phyloP scores from a whole-genome alignment of 2,797 vertebrate species.

The Octomys mimax region DNA sequence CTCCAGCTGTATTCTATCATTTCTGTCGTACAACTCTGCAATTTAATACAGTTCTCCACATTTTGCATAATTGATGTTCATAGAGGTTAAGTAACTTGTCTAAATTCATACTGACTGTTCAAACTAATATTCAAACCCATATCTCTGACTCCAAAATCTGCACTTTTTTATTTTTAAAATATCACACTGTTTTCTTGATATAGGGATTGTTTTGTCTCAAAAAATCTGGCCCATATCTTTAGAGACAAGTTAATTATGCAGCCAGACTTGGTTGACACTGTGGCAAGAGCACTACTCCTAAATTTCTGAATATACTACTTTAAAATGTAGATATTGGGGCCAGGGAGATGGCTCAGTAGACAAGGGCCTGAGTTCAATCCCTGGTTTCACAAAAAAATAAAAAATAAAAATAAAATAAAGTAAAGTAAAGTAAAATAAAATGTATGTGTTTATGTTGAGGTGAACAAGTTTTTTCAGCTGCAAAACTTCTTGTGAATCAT shows the following conservation, averaged over 20 bases:
- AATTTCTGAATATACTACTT: background rate
- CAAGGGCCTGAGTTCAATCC: too few relatives aligned
- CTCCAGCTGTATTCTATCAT: too few relatives aligned
- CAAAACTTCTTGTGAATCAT: constrained; percentile 10
- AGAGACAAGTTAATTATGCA: background rate
- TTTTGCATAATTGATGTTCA: background rate
- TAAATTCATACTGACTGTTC: background rate
- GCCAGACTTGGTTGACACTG: background rate
- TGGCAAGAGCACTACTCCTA: background rate
- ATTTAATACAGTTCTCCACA: background rate
- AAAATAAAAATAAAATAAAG: background rate
- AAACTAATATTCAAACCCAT: background rate
- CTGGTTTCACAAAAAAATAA: too few relatives aligned
- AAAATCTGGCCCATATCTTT: background rate
- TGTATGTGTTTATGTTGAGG: background rate
- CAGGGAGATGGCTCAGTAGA: too few relatives aligned
- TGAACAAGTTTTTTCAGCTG: background rate
- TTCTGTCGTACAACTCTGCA: constrained; percentile 13
- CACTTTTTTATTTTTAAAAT: background rate
- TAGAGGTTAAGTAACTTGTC: background rate
- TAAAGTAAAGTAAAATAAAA: background rate
- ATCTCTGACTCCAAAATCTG: constrained; percentile 34
- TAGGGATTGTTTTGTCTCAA: background rate
- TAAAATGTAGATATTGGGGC: background rate
- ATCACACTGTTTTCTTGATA: background rate